Evolutionary conservation across 1,140 invertebrate species (phyloP), one percentile per base, ranked within the genome.

Genomic region (Andricus grossulariae): DNA sequence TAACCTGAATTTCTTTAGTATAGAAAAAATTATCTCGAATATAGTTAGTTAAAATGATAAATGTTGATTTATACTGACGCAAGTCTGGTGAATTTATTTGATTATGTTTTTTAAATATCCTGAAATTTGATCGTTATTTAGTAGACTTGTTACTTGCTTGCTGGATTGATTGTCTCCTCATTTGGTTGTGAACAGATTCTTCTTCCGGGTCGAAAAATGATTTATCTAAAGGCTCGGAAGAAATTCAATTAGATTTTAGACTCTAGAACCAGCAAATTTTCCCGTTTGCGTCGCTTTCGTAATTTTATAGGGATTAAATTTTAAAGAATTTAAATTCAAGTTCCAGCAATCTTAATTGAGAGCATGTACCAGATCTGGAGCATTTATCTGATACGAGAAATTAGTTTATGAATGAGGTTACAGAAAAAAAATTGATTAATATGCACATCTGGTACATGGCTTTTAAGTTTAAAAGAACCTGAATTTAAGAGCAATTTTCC

Each of bases 101-200:
- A 32, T 66, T 32, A 39, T 16, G 10, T 66, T n/a, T n/a, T 39
- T 39, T 39, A 21, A 0, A 32, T 32, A 5, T 15, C 12, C 39
- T n/a, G n/a, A 66, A 66, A 5, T 66, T 66, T 39, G 8, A 57
- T 66, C 21, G 15, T 32, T 39, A 66, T 32, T 32, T 66, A 66
- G 2, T 2, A 60, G 6, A 60, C 3, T 5, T 10, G 21, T 60
- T 60, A 60, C 3, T 32, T 66, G 5, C 5, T 32, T 66, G 13
- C 39, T 32, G 25, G 83, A 80, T 82, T 79, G 83, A 80, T 82
- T 79, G 82, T 85, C 86, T 89, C 86, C 88, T 89, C 86, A 87
- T 88, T 88, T 86, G 88, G 87, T 88, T 89, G 88, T 89, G 88
- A 89, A 87, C 86, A 87, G 32, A 80, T 87, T 66, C 32, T 16